phyloP scores from a whole-genome alignment of 2,888 invertebrate species.

The Drosophila austrosaltans region DNA sequence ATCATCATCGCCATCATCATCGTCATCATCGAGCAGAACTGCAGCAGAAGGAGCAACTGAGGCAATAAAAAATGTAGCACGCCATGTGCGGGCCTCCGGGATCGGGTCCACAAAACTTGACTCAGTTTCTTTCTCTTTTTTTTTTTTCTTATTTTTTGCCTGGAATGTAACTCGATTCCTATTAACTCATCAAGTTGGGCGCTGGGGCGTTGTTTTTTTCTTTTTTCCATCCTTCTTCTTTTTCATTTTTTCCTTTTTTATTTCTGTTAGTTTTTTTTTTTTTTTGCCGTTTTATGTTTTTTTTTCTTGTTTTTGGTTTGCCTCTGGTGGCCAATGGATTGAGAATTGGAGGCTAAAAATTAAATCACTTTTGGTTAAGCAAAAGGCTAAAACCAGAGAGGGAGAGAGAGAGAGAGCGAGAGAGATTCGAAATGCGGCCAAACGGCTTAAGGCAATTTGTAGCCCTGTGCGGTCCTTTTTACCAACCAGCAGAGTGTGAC shows the following conservation, averaged over 20 bases:
- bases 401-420: conserved; percentile 29
- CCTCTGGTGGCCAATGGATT: conserved; percentile 60
- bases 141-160: conserved; percentile 47
- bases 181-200: conserved; percentile 82
- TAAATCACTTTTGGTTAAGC: conserved; percentile 75
- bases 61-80: conserved; percentile 71
- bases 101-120: conserved; percentile 27
- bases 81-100: conserved; percentile 62
- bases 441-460: conserved; percentile 76
- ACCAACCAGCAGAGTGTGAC: conserved; percentile 32
- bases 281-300: conserved; percentile 34
- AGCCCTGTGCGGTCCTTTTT: conserved; percentile 75
- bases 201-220: conserved; percentile 63
- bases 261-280: conserved; percentile 30
- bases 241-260: conserved; percentile 5
- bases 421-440: conserved; percentile 42
- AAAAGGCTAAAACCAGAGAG: conserved; percentile 43
- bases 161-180: conserved; percentile 82
- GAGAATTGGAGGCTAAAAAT: conserved; percentile 63
- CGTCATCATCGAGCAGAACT: conserved; percentile 34
- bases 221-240: conserved; percentile 4
- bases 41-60: conserved; percentile 29
- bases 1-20: conserved; percentile 55
- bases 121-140: conserved; percentile 27
- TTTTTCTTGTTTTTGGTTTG: conserved; percentile 20